phyloP scores from a whole-genome alignment of 2,113 vertebrate species.

The Passer domesticus region DNA sequence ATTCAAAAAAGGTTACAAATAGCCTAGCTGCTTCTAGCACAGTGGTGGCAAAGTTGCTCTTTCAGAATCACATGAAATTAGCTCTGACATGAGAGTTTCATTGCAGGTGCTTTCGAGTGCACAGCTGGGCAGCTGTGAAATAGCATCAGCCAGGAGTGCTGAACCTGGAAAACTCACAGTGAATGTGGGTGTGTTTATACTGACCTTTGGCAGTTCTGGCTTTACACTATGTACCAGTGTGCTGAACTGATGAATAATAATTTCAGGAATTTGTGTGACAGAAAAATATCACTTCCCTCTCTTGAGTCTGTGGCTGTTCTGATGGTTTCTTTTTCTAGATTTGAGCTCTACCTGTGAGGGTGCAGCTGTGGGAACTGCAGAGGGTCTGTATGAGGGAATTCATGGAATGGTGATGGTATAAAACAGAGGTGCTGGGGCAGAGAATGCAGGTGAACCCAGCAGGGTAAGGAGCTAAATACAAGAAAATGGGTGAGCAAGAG shows the following conservation, averaged over 20 bases:
- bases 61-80: neutral
- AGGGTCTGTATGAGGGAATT: neutral
- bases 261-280: neutral
- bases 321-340: neutral
- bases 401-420: neutral
- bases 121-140: neutral
- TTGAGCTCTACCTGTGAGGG: neutral
- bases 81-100: neutral
- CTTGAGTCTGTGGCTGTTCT: neutral
- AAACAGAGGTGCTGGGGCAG: neutral
- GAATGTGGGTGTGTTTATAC: no score
- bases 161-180: neutral
- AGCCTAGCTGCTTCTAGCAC: neutral
- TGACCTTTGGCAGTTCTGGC: neutral
- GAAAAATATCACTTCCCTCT: neutral
- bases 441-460: neutral
- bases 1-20: neutral
- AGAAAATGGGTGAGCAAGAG: neutral
- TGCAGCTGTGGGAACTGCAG: neutral
- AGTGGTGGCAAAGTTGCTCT: neutral
- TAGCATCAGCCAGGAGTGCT: neutral
- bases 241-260: neutral
- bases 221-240: neutral
- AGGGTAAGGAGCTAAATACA: neutral
- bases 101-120: fast-evolving